These are phyloP conservation scores for Agelas oroides DNA, from an alignment of 37 sponge, comb jelly and placozoan species.

Conservation along the genomic window DNA sequence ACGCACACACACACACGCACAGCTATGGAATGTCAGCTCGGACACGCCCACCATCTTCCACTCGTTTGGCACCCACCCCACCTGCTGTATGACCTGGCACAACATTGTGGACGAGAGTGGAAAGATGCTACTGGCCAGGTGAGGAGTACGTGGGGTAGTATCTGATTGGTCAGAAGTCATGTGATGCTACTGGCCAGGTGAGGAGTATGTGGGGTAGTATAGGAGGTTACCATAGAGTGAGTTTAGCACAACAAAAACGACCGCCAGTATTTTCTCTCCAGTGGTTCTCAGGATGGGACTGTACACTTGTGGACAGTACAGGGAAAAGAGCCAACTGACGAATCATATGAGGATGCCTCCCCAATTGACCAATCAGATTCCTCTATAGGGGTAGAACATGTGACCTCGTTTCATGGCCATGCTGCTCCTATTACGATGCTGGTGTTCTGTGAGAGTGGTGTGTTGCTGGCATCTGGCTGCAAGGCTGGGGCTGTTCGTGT, in stretches of 20 bases:
- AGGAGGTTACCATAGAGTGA: no score
- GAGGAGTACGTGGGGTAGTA: not conserved
- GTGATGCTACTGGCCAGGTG: constrained; percentile 35
- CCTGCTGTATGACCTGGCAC: constrained; percentile 46
- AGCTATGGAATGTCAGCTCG: constrained; percentile 32
- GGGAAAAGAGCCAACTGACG: not conserved
- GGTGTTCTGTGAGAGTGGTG: constrained; percentile 22
- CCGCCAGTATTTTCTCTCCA: no score
- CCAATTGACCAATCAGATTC: not conserved
- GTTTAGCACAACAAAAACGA: no score
- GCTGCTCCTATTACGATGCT: constrained; percentile 53
- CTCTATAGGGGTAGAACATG: not conserved
- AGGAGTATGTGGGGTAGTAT: not conserved
- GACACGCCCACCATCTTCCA: constrained; percentile 1
- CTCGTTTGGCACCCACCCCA: constrained; percentile 21
- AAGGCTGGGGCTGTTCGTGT: constrained; percentile 71
- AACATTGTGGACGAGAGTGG: constrained; percentile 18
- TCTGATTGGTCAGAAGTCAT: no score
- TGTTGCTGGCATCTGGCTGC: constrained; percentile 71
- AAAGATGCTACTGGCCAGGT: constrained; percentile 66
- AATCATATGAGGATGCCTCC: no score
- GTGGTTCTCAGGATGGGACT: constrained; percentile 33
- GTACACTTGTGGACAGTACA: constrained; percentile 43
- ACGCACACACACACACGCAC: not conserved
- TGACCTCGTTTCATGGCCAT: constrained; percentile 34